Evolutionary conservation across 2,113 vertebrate species (phyloP), one percentile per base, ranked within the genome.

Genomic region (Nansenia antarctica): DNA sequence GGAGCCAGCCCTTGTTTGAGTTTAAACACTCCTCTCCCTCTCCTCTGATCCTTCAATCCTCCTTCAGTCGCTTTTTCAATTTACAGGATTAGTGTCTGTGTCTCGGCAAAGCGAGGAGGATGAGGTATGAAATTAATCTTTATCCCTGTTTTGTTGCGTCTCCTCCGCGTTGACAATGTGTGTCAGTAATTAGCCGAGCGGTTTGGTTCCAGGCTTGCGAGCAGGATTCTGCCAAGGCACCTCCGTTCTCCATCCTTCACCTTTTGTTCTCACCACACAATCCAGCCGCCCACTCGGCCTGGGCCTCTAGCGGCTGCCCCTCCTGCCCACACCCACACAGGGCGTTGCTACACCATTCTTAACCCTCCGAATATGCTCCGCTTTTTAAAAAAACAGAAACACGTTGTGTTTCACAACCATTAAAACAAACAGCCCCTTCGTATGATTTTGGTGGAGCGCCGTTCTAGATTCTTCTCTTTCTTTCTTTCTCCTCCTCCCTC

Each of bases 161-260:
- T 79, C 78, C 86, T 85, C 79, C 82, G 80, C 64, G 73, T 80
- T 80, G 76, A 92, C 90, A 91, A 89, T 85, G 83, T 77, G 69
- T 88, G 84, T 85, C 84, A 86, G 87, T 87, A 93, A 93, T 93
- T 92, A 92, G 88, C 84, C 65, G 83, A 82, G 79, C 83, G 79
- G 87, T 89, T 91, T 88, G 84, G 86, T 88, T 90, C 83, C 83
- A 88, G 86, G 29, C 24, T 26, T 72, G 8, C 70, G 39, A n/a
- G 85, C 84, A 80, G 87, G n/a, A n/a, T n/a, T 89, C 83, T 37
- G 22, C 66, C 73, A 83, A 76, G 82, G 77, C 83, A 82, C 82
- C 82, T 90, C 79, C 74, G 15, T 86, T 88, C 90, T 89, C 90
- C 91, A 91, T 90, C 88, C 85, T 45, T 82, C 65, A 74, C 85